These are phyloP conservation scores for Hucho hucho DNA, from an alignment of 2,113 vertebrate species.

Conservation along the genomic window DNA sequence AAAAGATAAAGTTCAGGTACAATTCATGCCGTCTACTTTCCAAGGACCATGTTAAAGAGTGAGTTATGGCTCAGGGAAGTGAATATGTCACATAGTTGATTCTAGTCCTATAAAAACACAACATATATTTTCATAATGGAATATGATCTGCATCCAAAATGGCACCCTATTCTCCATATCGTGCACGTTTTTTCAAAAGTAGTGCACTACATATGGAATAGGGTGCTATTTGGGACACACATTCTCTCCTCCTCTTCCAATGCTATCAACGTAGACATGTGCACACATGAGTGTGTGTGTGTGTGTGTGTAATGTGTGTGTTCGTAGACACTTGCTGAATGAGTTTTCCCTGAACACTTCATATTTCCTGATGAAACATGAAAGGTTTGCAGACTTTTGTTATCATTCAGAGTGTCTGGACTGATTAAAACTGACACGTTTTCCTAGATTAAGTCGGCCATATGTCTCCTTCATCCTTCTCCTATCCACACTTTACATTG, in stretches of 20 bases:
- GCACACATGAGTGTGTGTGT: too few species aligned
- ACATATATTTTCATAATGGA: constrained; percentile 49
- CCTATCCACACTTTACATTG: background rate
- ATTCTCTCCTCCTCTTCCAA: constrained; percentile 2
- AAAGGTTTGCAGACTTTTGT: background rate
- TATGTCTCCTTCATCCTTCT: background rate
- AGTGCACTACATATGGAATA: too few species aligned
- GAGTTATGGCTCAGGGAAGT: constrained; percentile 47
- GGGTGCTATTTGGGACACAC: too few species aligned
- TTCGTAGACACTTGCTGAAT: background rate
- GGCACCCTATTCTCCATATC: too few species aligned
- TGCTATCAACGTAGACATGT: too few species aligned
- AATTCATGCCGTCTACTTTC: constrained; percentile 32
- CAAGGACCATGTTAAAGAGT: constrained; percentile 36
- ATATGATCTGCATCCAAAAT: constrained; percentile 24
- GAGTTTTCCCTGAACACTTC: background rate
- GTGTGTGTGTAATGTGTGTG: too few species aligned
- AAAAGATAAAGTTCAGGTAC: constrained; percentile 31
- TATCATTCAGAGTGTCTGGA: background rate
- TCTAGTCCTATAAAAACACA: constrained; percentile 58
- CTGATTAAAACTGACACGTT: background rate
- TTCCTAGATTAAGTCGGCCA: background rate
- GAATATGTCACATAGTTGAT: constrained; percentile 65
- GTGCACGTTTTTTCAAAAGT: too few species aligned
- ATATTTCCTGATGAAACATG: background rate